These are phyloP conservation scores for Smutsia gigantea DNA, from an alignment of 2,797 vertebrate genomes.

Conservation along the genomic window DNA sequence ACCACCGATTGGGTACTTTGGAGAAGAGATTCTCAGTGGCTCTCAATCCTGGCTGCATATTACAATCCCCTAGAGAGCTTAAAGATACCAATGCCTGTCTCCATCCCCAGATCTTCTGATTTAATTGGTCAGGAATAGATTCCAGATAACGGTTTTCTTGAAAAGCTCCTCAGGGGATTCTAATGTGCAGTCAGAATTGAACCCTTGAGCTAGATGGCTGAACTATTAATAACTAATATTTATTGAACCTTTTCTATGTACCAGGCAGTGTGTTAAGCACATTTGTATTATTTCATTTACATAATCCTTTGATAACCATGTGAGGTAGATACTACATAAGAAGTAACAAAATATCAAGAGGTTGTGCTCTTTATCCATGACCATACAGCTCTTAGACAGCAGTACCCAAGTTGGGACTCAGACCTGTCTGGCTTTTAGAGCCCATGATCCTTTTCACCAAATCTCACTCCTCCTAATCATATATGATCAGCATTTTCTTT, in stretches of 20 bases:
- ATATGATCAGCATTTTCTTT: conserved; percentile 33
- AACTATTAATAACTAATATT: not conserved
- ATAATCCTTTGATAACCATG: conserved; percentile 26
- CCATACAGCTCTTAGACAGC: not conserved
- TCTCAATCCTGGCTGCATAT: not conserved
- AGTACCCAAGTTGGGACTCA: not conserved
- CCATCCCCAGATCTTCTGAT: conserved; percentile 33
- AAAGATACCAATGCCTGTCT: conserved; percentile 17
- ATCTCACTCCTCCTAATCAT: not conserved
- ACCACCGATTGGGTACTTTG: not conserved
- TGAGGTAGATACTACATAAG: conserved; percentile 4
- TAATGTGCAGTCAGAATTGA: conserved; percentile 39
- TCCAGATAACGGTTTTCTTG: conserved; percentile 43
- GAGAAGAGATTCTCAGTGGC: not conserved
- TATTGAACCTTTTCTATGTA: conserved; percentile 54
- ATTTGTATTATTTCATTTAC: conserved; percentile 22
- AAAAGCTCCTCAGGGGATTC: conserved; percentile 34
- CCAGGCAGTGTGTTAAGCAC: conserved; percentile 26
- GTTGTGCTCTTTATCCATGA: not conserved
- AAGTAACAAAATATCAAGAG: not conserved
- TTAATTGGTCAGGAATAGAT: conserved; percentile 38
- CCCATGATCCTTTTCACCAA: conserved; percentile 18
- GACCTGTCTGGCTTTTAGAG: conserved; percentile 14
- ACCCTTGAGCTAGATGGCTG: not conserved
- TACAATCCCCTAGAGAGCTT: conserved; percentile 15